Percentiles rank a stretch among this genome's conserved stretches.
Conservation (phyloP, 2,888 invertebrate genomes). For the Nebria brevicollis region DNA sequence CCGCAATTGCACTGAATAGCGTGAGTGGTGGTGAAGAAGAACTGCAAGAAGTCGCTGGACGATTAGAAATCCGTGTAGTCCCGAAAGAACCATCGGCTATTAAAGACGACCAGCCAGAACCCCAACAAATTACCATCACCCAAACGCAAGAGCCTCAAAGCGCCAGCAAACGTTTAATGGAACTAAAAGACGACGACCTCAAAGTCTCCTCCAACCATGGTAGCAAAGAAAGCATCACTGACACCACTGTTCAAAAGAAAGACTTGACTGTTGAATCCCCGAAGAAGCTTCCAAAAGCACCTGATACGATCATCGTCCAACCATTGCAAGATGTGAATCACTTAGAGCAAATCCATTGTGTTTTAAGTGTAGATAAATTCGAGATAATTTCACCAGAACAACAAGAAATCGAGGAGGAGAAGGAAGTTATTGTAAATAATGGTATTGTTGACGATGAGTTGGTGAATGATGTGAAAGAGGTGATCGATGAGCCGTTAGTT, state of each 20-base stretch:
- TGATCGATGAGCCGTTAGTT: slow-evolving; percentile 14
- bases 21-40: slow-evolving; percentile 55
- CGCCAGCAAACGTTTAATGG: background rate
- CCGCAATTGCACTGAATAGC: slow-evolving; percentile 54
- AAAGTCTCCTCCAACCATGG: slow-evolving; percentile 40
- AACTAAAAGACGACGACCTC: slow-evolving; percentile 18
- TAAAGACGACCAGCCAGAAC: slow-evolving; percentile 4
- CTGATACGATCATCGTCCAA: slow-evolving; percentile 33
- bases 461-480: slow-evolving; percentile 44
- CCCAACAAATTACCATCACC: slow-evolving; percentile 12
- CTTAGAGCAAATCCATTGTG: slow-evolving; percentile 28
- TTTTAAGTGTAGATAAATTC: slow-evolving; percentile 39
- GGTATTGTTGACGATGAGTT: slow-evolving; percentile 23
- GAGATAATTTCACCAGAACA: slow-evolving; percentile 44
- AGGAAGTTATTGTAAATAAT: slow-evolving; percentile 41
- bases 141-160: slow-evolving; percentile 24
- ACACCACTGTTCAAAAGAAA: slow-evolving; percentile 14
- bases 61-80: slow-evolving; percentile 84
- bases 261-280: slow-evolving; percentile 10
- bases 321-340: background rate
- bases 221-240: slow-evolving; percentile 31
- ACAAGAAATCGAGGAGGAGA: slow-evolving; percentile 45
- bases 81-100: slow-evolving; percentile 58
- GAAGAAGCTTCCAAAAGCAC: slow-evolving; percentile 40
- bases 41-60: slow-evolving; percentile 73